These are phyloP conservation scores for Psammodynastes pulverulentus DNA, from an alignment of 2,113 vertebrate genomes.

Conservation along the genomic window DNA sequence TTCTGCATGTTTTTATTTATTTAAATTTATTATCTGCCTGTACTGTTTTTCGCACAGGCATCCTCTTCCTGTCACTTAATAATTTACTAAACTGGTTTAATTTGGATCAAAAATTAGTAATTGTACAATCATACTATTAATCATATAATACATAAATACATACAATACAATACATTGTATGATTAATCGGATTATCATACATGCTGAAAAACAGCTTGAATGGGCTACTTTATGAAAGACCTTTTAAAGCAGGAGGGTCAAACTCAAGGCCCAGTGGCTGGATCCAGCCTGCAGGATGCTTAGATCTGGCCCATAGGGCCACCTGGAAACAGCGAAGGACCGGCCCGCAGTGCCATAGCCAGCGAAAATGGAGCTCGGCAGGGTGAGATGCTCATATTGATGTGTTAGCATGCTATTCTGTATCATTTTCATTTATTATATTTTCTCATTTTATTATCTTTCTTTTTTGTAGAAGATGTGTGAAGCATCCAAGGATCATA, in stretches of 20 bases:
- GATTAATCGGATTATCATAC: background rate
- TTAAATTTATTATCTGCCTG: background rate
- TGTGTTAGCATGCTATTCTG: background rate
- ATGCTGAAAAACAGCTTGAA: background rate
- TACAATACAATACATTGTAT: background rate
- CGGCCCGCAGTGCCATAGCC: too few species aligned
- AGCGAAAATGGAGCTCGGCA: too few species aligned
- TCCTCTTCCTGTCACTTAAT: background rate
- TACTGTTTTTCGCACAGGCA: background rate
- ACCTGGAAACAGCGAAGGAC: too few species aligned
- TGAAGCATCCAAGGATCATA: conserved; percentile 75
- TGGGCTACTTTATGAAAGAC: background rate
- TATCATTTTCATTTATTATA: background rate
- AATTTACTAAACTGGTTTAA: background rate
- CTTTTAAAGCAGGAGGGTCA: background rate
- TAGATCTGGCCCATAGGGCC: too few species aligned
- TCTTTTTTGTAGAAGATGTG: conserved; percentile 79
- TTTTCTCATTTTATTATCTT: conserved; percentile 28
- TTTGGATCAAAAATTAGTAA: background rate
- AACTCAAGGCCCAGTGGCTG: too few species aligned
- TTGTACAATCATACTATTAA: too few species aligned
- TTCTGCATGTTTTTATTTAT: background rate
- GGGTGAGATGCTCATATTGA: background rate
- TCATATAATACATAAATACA: too few species aligned
- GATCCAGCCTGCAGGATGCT: too few species aligned